Evolutionary conservation across 37 sponge, comb jelly and placozoan species (phyloP).

Genomic region (Oopsacas minuta): DNA sequence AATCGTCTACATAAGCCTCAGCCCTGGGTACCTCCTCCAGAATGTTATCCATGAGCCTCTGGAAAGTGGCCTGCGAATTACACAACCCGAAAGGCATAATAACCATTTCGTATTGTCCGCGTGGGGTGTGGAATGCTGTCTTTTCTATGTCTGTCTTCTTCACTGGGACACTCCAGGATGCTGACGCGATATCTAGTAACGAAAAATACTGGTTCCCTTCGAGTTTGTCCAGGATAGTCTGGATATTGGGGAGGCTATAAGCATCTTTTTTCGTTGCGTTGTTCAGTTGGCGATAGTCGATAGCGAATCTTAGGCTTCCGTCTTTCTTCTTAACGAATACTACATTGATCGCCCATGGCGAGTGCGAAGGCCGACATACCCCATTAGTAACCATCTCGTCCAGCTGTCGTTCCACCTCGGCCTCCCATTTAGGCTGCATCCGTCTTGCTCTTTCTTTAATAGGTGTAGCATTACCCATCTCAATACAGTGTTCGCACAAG

Average conservation of each 20-base stretch:
- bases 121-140: constrained; percentile 27
- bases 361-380: constrained; percentile 15
- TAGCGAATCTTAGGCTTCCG: constrained; percentile 26
- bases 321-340: constrained; percentile 32
- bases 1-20: not conserved
- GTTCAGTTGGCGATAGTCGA: constrained; percentile 39
- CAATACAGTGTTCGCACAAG: constrained; percentile 20
- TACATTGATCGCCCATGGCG: constrained; percentile 26
- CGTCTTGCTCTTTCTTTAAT: constrained; percentile 24
- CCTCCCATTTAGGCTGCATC: constrained; percentile 19
- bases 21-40: constrained; percentile 7
- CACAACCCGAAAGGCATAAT: constrained; percentile 30
- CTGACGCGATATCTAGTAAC: constrained; percentile 27
- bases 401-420: constrained; percentile 19
- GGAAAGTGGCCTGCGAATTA: constrained; percentile 24
- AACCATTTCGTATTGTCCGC: constrained; percentile 21
- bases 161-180: constrained; percentile 29
- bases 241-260: constrained; percentile 33
- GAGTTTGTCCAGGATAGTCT: constrained; percentile 23
- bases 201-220: constrained; percentile 30
- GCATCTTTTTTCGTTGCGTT: constrained; percentile 28
- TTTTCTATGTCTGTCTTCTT: not conserved
- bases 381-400: constrained; percentile 26
- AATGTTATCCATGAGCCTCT: constrained; percentile 19
- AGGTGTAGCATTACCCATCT: constrained; percentile 28